Evolutionary conservation across 1,140 invertebrate genomes (phyloP), one percentile per base, ranked within the genome.

Genomic region (Zaprionus africanus): DNA sequence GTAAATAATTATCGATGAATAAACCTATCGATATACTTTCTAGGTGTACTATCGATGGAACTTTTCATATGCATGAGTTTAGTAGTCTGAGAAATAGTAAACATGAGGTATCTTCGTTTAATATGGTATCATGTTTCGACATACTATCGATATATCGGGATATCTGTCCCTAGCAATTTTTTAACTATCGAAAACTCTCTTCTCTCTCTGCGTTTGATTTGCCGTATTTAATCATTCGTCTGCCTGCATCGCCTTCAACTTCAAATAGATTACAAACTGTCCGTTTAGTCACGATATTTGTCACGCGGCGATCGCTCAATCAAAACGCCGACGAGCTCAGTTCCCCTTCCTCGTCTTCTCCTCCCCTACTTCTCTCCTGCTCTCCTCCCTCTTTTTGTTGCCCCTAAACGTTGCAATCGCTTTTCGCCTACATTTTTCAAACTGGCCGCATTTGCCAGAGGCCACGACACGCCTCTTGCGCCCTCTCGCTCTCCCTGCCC

Each of bases 211-310:
- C 34, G 59, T 69, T 74, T 57, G 26, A 74, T 69, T 31, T 24
- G 59, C n/a, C 17, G 41, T 54, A 54, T 43, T 65, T 64, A 9
- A 71, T 70, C 60, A 70, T 43, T 38, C n/a, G 6, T 46, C n/a
- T 17, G 17, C 7, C 28, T 31, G 5, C 41, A 7, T n/a, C 41
- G n/a, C 15, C 13, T 5, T 9, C 5, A 13, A 36, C 31, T 28
- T 4, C 15, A 59, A 63, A 70, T 62, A 59, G 66, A 63, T 63
- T 51, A 63, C 26, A 43, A 76, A 54, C 61, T 59, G 73, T 76
- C 67, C 60, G 60, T 71, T 76, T 76, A 76, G 73, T 59, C 60
- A 71, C 67, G 73, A 76, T 54, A 71, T 76, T 76, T 76, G 73
- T 76, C 73, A 76, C 73, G 73, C 64, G 67, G 36, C 60, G 58